A percentile compares a stretch with the other conserved stretches of the same genome.
phyloP scores from a whole-genome alignment of 2,797 vertebrate genomes.

The Champsocephalus esox region DNA sequence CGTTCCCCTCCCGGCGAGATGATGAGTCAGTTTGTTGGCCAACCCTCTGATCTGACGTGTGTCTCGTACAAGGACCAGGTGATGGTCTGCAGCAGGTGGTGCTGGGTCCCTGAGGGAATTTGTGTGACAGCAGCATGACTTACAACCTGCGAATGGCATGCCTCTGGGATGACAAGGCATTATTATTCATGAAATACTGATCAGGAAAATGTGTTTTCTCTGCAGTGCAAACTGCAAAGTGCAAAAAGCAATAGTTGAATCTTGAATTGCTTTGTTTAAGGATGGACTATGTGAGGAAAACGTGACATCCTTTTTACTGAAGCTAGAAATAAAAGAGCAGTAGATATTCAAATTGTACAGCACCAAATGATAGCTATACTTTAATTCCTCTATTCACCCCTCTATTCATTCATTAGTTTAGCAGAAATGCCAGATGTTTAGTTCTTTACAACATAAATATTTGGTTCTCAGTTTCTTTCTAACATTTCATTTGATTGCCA shows the following conservation, averaged over 20 bases:
- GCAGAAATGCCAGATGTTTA: not conserved
- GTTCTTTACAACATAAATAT: constrained; percentile 10
- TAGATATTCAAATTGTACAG: constrained; percentile 1
- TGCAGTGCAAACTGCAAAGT: not conserved
- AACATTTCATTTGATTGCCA: constrained; percentile 1
- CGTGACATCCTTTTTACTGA: not conserved
- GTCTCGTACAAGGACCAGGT: constrained; percentile 47
- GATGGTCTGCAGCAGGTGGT: constrained; percentile 61
- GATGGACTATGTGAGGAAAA: not conserved
- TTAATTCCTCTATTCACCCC: not conserved
- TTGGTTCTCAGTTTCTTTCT: constrained; percentile 12
- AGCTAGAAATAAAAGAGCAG: constrained; percentile 4
- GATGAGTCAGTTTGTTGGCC: constrained; percentile 21
- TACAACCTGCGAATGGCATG: constrained; percentile 47
- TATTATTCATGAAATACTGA: constrained; percentile 50
- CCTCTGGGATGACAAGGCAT: constrained; percentile 49
- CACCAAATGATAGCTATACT: not conserved
- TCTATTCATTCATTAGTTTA: not conserved
- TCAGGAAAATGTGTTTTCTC: constrained; percentile 22
- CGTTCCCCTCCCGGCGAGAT: constrained; percentile 22
- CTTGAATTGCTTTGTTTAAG: constrained; percentile 10
- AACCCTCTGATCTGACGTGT: constrained; percentile 24
- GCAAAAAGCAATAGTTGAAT: not conserved
- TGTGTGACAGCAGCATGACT: constrained; percentile 36
- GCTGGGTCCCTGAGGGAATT: constrained; percentile 42